phyloP scores from a whole-genome alignment of 2,888 invertebrate species.

The Megalurothrips usitatus region DNA sequence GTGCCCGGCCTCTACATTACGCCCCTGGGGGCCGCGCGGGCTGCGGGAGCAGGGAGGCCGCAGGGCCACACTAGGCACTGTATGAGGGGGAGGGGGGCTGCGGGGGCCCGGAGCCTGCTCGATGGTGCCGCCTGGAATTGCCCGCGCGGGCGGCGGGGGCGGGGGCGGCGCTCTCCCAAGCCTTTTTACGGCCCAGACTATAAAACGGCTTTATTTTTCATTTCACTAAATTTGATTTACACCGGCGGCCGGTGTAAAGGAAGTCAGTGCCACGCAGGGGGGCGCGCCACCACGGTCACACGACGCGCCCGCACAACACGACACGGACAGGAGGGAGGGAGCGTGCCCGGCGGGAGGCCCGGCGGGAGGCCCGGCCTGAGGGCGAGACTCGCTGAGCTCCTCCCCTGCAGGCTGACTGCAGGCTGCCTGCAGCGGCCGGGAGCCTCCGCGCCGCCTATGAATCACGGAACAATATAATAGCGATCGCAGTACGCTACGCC shows the following conservation, averaged over 20 bases:
- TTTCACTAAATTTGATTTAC: constrained; percentile 27
- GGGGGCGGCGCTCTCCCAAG: background rate
- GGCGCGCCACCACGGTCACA: background rate
- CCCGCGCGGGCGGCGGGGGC: background rate
- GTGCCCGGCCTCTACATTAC: too few species aligned
- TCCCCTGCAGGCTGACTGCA: too few species aligned
- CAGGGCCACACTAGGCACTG: background rate
- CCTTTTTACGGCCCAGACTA: constrained; percentile 15
- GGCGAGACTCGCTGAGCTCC: too few species aligned
- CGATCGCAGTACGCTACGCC: background rate
- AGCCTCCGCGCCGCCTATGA: too few species aligned
- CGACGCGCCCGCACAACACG: too few species aligned
- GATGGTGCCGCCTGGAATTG: background rate
- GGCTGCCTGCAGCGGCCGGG: too few species aligned
- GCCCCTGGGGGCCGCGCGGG: background rate
- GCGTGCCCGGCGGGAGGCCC: too few species aligned
- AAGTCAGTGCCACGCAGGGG: background rate
- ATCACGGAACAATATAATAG: too few species aligned
- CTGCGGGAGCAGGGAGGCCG: background rate
- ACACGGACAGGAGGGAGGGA: too few species aligned
- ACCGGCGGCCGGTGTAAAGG: constrained; percentile 3
- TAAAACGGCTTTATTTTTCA: constrained; percentile 25
- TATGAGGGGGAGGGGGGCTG: too few species aligned
- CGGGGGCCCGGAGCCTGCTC: too few species aligned
- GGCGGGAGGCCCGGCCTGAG: too few species aligned